Conservation (phyloP, 2,888 invertebrate species). For the Ophion ventricosus region DNA sequence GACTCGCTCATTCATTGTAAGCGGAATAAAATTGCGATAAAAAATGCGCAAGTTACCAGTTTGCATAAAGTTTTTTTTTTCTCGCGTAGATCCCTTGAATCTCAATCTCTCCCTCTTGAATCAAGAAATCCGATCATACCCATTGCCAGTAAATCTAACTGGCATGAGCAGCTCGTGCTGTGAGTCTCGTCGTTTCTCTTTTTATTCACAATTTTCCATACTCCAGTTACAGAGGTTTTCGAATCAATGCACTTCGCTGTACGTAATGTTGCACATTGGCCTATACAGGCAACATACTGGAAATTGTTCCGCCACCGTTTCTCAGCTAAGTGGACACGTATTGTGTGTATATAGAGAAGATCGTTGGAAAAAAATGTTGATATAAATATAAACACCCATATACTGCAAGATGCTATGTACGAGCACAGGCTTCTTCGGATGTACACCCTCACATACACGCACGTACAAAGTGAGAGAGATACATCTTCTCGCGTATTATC, state of each 20-base stretch:
- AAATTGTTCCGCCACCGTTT: slow-evolving; percentile 6
- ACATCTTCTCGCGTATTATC: slow-evolving; percentile 41
- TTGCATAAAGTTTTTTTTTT: too few relatives aligned
- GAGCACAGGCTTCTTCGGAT: not conserved
- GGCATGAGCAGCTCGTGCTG: not conserved
- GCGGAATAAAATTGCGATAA: too few relatives aligned
- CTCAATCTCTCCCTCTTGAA: not conserved
- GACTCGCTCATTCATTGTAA: too few relatives aligned
- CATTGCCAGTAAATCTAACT: not conserved
- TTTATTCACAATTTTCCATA: slow-evolving; percentile 1
- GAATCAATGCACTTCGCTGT: not conserved
- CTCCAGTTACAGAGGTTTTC: not conserved
- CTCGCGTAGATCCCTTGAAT: too few relatives aligned
- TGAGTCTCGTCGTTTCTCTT: not conserved
- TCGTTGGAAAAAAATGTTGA: too few relatives aligned
- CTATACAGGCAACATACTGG: not conserved
- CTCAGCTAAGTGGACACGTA: not conserved
- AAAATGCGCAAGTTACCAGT: too few relatives aligned
- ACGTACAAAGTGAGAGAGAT: not conserved
- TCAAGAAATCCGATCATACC: not conserved
- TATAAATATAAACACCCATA: not conserved
- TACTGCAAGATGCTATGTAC: not conserved
- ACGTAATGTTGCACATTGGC: not conserved
- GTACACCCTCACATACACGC: not conserved
- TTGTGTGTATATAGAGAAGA: not conserved